phyloP scores from a whole-genome alignment of 2,797 vertebrate genomes.

The Trichosurus vulpecula region DNA sequence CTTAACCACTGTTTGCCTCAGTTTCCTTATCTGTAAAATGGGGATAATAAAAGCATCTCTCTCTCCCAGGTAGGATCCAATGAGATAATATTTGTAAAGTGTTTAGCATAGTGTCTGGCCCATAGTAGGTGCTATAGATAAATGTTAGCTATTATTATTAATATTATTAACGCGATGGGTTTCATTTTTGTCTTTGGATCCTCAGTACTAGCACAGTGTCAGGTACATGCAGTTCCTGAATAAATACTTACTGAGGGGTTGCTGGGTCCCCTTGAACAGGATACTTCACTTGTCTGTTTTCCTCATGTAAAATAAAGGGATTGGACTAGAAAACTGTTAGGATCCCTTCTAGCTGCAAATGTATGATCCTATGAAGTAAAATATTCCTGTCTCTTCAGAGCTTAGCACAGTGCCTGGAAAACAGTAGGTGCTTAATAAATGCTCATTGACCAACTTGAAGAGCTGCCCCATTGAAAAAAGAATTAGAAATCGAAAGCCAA shows the following conservation, averaged over 20 bases:
- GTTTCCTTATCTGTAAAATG: not conserved
- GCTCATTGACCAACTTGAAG: not conserved
- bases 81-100: not conserved
- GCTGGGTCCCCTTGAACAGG: not conserved
- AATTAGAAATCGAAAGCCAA: not conserved
- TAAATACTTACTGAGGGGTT: not conserved
- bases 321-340: not conserved
- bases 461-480: not conserved
- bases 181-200: not conserved
- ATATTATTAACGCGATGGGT: not conserved
- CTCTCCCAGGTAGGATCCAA: not conserved
- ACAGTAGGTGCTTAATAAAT: not conserved
- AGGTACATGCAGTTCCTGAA: not conserved
- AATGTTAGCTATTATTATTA: not conserved
- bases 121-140: not conserved
- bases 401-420: not conserved
- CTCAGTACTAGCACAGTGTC: not conserved
- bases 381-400: not conserved
- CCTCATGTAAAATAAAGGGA: not conserved
- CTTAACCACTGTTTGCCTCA: not conserved
- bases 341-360: not conserved
- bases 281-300: not conserved
- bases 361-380: not conserved
- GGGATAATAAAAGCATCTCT: not conserved
- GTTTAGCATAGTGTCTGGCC: not conserved